Conservation (phyloP, 2,797 vertebrate genomes). For the Micropoecilia bifurca region DNA sequence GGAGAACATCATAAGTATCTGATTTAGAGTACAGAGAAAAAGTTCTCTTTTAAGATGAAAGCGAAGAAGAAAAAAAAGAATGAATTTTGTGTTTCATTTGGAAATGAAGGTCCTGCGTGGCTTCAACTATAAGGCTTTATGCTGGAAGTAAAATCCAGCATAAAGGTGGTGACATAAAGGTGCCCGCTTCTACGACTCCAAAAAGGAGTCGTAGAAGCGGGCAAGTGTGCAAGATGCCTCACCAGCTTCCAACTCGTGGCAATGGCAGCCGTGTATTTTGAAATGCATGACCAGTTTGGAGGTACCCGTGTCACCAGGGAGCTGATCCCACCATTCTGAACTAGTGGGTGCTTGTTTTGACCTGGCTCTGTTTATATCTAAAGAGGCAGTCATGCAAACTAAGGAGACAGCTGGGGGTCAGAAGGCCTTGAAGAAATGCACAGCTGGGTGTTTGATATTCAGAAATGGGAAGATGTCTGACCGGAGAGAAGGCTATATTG, state of each 20-base stretch:
- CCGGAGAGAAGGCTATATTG: slow-evolving; percentile 43
- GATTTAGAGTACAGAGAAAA: neutral
- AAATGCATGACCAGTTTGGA: slow-evolving; percentile 37
- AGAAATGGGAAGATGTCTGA: slow-evolving; percentile 54
- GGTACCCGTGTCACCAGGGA: slow-evolving; percentile 37
- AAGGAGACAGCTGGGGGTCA: slow-evolving; percentile 58
- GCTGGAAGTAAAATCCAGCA: no score
- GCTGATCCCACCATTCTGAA: slow-evolving; percentile 49
- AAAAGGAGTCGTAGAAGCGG: slow-evolving; percentile 23
- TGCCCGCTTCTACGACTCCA: no score
- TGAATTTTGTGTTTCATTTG: neutral
- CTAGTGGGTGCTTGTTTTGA: slow-evolving; percentile 47
- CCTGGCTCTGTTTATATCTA: slow-evolving; percentile 56
- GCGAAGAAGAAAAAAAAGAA: slow-evolving; percentile 2
- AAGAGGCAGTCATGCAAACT: slow-evolving; percentile 61
- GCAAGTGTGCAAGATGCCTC: slow-evolving; percentile 31
- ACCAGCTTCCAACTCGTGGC: slow-evolving; percentile 41
- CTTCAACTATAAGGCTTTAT: neutral
- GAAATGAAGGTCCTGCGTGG: neutral
- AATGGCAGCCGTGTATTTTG: slow-evolving; percentile 45
- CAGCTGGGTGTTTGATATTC: slow-evolving; percentile 58
- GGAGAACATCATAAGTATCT: neutral
- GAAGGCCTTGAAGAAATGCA: slow-evolving; percentile 57
- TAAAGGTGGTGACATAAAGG: no score
- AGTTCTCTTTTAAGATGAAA: slow-evolving; percentile 7